Base-by-base conservation (phyloP, 2,113 vertebrate species). In the Scomber scombrus region DNA sequence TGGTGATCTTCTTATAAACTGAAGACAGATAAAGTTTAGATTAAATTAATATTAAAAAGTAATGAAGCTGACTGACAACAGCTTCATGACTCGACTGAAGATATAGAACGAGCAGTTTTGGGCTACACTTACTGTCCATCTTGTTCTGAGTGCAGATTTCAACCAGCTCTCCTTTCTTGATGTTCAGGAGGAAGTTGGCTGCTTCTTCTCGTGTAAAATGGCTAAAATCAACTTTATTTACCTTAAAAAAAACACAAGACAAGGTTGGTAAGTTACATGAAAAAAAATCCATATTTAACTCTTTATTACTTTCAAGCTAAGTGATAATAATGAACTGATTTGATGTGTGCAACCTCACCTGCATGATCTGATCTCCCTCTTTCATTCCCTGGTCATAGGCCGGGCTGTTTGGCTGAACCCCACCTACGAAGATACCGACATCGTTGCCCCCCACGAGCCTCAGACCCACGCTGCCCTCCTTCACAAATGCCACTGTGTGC, bases 311-410 rank as follows among this genome's bases (percentile, higher is more conserved):
- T 10, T 34, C 31, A 1, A 54, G 18, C 56, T 46, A 52, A 60
- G 40, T 29, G 16, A 1, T 65, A 49, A 23, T 16, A 50, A 65
- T 43, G 14, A 19, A 45, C 16, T 12, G 14, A 15, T 12, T 16
- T 2, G 11, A 18, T 9, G 19, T 11, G 14, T 26, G 23, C 45
- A 45, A 13, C n/a, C 29, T 84, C 90, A 99, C 98, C 96, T 98
- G 94, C 79, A 99, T 92, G 77, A 99, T 97, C 94, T 99, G 96
- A 74, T 99, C 97, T 0, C 98, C 98, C 75, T 97, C 96, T 70
- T 26, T 93, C 91, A 99, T 86, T 0, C 97, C 97, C 85, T 97
- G 94, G 7, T 74, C 79, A 0, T 96, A 95, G 0, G 97, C 97
- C 0, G 96, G 95, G 87, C 98, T 98, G 77, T 96, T 97, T 1